Percentiles rank a stretch among this genome's conserved stretches.
These are phyloP conservation scores for Drosophila hawaiiensis DNA, from an alignment of 2,888 invertebrate species.

Conservation along the genomic window DNA sequence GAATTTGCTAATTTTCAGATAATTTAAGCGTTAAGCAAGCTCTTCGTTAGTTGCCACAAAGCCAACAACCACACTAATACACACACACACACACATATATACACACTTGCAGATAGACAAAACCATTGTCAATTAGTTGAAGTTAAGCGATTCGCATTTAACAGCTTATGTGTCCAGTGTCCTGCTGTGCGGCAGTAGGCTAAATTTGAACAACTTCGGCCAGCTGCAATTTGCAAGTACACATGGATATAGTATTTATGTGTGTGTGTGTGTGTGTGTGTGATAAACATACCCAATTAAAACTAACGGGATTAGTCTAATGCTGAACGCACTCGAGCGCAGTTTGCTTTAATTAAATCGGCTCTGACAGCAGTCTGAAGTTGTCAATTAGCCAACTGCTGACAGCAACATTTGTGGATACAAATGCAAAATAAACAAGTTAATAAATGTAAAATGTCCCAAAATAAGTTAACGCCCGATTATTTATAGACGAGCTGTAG, in stretches of 20 bases:
- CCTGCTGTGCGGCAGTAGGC: conserved; percentile 53
- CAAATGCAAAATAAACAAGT: conserved; percentile 34
- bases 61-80: conserved; percentile 10
- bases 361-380: conserved; percentile 61
- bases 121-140: conserved; percentile 71
- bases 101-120: conserved; percentile 10
- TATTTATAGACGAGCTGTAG: conserved; percentile 44
- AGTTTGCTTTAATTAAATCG: conserved; percentile 70
- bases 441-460: conserved; percentile 49
- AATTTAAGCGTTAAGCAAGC: conserved; percentile 70
- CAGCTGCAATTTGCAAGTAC: conserved; percentile 46
- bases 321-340: conserved; percentile 69
- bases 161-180: conserved; percentile 50
- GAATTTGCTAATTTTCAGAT: conserved; percentile 73
- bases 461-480: conserved; percentile 44
- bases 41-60: conserved; percentile 23
- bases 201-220: conserved; percentile 24
- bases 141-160: conserved; percentile 62
- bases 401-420: not conserved
- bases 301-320: conserved; percentile 72
- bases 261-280: conserved; percentile 36
- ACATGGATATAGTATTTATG: not conserved
- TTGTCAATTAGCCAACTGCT: conserved; percentile 62
- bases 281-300: conserved; percentile 75
- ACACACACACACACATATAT: conserved; percentile 6